Evolutionary conservation across 2,888 invertebrate species (phyloP).

Genomic region (Idaea aversata): DNA sequence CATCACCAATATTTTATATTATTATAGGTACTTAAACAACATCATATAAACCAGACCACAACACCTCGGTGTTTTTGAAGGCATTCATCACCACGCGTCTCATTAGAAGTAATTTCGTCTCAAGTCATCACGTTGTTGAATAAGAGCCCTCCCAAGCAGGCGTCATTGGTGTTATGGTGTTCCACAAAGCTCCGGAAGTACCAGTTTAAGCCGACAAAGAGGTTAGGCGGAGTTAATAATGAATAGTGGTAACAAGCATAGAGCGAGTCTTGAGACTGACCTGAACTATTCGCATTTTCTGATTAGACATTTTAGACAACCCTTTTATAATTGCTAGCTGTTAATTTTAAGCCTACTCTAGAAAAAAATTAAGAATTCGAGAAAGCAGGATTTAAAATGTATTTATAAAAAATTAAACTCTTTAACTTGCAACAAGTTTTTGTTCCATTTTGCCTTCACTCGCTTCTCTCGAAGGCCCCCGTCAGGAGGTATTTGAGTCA

Average conservation of each 20-base stretch:
- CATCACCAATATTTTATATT: too few relatives aligned
- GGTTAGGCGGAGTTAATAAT: not conserved
- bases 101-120: constrained; percentile 59
- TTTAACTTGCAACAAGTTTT: too few relatives aligned
- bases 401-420: too few relatives aligned
- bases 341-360: not conserved
- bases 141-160: constrained; percentile 56
- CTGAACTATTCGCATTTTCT: not conserved
- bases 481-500: too few relatives aligned
- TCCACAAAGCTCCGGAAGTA: constrained; percentile 39
- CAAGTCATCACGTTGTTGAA: constrained; percentile 50
- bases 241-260: constrained; percentile 6
- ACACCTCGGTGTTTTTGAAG: constrained; percentile 49
- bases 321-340: not conserved
- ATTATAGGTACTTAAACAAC: constrained; percentile 16
- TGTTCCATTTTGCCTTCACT: too few relatives aligned
- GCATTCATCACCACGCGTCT: constrained; percentile 53
- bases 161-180: constrained; percentile 26
- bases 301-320: not conserved
- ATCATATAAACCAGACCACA: constrained; percentile 40
- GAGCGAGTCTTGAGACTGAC: not conserved
- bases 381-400: too few relatives aligned
- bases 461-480: too few relatives aligned
- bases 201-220: constrained; percentile 9
- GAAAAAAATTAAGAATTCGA: too few relatives aligned